Base-by-base conservation (phyloP, 2,888 invertebrate species). In the Megastigmus dorsalis region DNA sequence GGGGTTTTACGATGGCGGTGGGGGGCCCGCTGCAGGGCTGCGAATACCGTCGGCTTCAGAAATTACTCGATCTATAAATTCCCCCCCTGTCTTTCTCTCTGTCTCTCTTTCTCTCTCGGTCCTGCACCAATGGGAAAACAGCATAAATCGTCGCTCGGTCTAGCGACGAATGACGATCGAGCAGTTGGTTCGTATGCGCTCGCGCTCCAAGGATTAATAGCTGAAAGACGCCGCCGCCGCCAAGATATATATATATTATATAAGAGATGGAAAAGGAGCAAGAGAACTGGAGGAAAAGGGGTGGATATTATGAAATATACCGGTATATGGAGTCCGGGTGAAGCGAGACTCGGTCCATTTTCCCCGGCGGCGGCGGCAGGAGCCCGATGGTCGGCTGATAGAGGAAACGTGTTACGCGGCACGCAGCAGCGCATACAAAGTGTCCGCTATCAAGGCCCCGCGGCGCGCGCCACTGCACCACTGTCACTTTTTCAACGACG, bases 391-490 rank as follows among this genome's bases (percentile, higher is more conserved):
- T 79, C 79, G 60, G 7, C 79, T 83, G 84, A 84, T 83, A 84
- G 83, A 79, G 80, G 79, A 83, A 83, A 82, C 83, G 80, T 83
- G 83, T 84, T 82, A 80, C 79, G 48, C 28, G 65, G 77, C 75
- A 76, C 76, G 78, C 77, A 13, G 77, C 66, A 70, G 79, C 80
- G 84, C 83, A 84, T 85, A 84, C 83, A 75, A 82, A 83, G 81
- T 69, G 62, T 74, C 60, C 67, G 70, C 70, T 77, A 77, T 50
- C 67, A n/a, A n/a, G n/a, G 26, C 50, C 2, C 28, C 36, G 23
- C 48, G 1, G 33, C 33, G 10, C 36, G 9, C 13, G 36, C 36
- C 28, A 15, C 43, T 28, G 18, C 18, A 15, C 50, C 18, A 15
- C 50, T 59, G 38, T 59, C 43, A 60, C 54, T 59, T 54, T 54